Evolutionary conservation across 2,113 vertebrate species (phyloP).

Genomic region (Noctilio leporinus): DNA sequence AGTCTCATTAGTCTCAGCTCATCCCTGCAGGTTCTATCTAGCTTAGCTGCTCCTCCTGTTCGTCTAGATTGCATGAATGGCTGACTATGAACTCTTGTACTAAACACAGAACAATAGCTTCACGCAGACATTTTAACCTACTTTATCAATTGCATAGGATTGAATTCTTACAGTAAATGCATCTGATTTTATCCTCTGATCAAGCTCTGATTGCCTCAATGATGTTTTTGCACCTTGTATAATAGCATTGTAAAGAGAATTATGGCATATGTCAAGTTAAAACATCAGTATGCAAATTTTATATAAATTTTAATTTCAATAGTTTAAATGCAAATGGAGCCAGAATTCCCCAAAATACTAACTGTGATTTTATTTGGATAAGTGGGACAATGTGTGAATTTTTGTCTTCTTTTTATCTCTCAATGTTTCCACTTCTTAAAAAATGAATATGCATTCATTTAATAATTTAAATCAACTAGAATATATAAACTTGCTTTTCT

Average conservation of each 20-base stretch:
- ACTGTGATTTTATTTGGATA: conserved; percentile 11
- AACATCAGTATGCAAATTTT: not conserved
- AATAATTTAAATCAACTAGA: conserved; percentile 3
- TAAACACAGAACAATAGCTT: not conserved
- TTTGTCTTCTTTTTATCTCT: not conserved
- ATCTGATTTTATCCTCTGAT: not conserved
- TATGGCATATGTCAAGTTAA: not conserved
- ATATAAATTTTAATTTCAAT: conserved; percentile 21
- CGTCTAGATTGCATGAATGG: not conserved
- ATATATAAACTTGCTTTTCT: conserved; percentile 13
- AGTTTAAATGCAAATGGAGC: not conserved
- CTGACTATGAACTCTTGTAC: not conserved
- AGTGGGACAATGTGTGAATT: conserved; percentile 1
- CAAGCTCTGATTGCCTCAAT: not conserved
- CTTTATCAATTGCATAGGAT: not conserved
- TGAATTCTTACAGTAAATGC: not conserved
- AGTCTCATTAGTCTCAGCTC: not conserved
- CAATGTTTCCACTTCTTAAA: not conserved
- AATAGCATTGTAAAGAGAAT: not conserved
- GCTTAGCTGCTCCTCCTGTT: not conserved
- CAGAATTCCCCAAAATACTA: conserved; percentile 23
- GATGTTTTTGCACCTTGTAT: not conserved
- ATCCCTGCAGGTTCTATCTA: not conserved
- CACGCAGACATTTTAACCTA: not conserved
- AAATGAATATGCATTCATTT: conserved; percentile 43